Percentiles rank a stretch among this genome's conserved stretches.
These are phyloP conservation scores for Montipora capitata DNA, from an alignment of 92 coral and sea anemone species.

Conservation along the genomic window DNA sequence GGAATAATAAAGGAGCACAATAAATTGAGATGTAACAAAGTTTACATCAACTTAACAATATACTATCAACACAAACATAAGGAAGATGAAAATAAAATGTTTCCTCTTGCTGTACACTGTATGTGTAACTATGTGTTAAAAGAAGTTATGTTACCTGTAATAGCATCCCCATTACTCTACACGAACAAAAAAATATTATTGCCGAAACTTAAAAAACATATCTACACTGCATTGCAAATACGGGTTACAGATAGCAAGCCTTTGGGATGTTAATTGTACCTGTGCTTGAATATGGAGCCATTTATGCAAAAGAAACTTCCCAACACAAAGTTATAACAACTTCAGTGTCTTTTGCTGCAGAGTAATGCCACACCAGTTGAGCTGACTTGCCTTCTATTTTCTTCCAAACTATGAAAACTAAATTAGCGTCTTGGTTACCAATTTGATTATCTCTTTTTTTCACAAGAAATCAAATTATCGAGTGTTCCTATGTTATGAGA, in stretches of 20 bases:
- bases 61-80: no score
- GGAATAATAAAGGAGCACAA: no score
- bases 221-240: neutral
- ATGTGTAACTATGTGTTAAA: no score
- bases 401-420: slow-evolving; percentile 18
- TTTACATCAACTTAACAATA: no score
- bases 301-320: neutral
- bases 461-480: neutral
- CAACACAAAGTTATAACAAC: no score
- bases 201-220: neutral
- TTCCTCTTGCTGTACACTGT: no score
- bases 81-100: no score
- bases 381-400: neutral
- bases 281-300: neutral
- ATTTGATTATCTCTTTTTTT: neutral
- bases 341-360: neutral
- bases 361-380: no score
- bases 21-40: no score
- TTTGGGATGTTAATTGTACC: no score
- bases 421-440: neutral
- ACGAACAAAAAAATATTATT: neutral
- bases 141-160: no score
- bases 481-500: slow-evolving; percentile 10
- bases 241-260: no score
- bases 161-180: neutral